Percentiles rank a stretch among this genome's conserved stretches.
These are phyloP conservation scores for Galerucella nymphaeae DNA, from an alignment of 2,888 invertebrate species.

Conservation along the genomic window DNA sequence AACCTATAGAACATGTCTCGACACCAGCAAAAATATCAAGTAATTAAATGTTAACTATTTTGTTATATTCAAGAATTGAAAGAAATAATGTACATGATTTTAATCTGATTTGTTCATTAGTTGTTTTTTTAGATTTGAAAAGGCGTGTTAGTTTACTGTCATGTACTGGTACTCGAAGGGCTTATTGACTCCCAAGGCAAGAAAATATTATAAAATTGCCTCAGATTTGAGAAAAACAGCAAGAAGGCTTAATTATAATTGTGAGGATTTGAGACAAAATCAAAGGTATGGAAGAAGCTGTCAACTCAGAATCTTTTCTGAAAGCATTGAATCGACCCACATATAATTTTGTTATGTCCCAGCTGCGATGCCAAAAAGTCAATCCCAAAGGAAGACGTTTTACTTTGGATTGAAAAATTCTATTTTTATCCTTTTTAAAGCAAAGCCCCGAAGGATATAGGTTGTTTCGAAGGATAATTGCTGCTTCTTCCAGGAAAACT, in stretches of 20 bases:
- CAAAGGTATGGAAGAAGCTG: not conserved
- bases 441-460: conserved; percentile 8
- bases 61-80: no score
- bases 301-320: no score
- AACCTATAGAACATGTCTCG: not conserved
- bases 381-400: no score
- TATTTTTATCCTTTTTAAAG: no score
- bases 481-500: conserved; percentile 11
- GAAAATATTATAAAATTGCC: not conserved
- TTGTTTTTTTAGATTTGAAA: not conserved
- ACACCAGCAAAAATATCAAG: conserved; percentile 2
- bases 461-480: conserved; percentile 6
- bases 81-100: no score
- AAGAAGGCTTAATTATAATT: not conserved
- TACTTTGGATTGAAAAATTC: no score
- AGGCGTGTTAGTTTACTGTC: not conserved
- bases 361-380: not conserved
- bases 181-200: not conserved
- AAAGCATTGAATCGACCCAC: not conserved
- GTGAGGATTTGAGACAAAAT: not conserved
- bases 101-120: not conserved
- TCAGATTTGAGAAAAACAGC: conserved; percentile 16
- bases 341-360: conserved; percentile 9
- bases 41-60: not conserved
- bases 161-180: not conserved